Evolutionary conservation across 64 coral and sea anemone species (phyloP), one percentile per base, ranked within the genome.

Genomic region (Porites australiensis): DNA sequence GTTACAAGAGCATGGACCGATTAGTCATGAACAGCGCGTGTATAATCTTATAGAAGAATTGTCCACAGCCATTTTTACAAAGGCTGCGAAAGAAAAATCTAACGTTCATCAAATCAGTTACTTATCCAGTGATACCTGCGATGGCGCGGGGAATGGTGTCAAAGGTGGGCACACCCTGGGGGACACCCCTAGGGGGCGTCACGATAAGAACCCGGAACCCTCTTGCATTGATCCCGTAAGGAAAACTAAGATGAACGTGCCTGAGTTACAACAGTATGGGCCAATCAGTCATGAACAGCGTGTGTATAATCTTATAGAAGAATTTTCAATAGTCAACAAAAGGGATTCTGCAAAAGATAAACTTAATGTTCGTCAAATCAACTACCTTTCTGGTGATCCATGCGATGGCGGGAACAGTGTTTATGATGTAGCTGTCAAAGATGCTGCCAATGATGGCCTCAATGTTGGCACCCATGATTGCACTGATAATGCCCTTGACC

Each of bases 1-100:
- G 63, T 63, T 84, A 3, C 47, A 69, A 68, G 51, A 52, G 13
- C 13, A 69, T 84, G 62, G 63, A 0, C 62, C 62, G 3, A 20
- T 84, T 15, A 84, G 46, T 84, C 48, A 49, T 13, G 81, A 84
- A 68, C 81, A 84, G 48, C 81, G 46, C 46, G 81, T 84, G 18
- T 84, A 84, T 46, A 69, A 68, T 69, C 64, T 84, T 44, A 63
- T 84, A 2, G 46, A 64, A 37, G 79, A 84, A 8, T 9, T 84
- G 14, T 50, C 64, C 14, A 9, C 19, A 20, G 46, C 44, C 0
- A 10, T 45, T 60, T 50, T 19, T 50, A 51, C 20, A 23, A 11
- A 6, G 37, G 14, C 74, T 18, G 79, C 8, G 1, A 37, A 37
- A 37, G 27, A 37, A 37, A 37, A 37, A 37, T 37, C 27, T 37